Evolutionary conservation across 2,797 vertebrate species (phyloP).

Genomic region (Gorsachius magnificus): DNA sequence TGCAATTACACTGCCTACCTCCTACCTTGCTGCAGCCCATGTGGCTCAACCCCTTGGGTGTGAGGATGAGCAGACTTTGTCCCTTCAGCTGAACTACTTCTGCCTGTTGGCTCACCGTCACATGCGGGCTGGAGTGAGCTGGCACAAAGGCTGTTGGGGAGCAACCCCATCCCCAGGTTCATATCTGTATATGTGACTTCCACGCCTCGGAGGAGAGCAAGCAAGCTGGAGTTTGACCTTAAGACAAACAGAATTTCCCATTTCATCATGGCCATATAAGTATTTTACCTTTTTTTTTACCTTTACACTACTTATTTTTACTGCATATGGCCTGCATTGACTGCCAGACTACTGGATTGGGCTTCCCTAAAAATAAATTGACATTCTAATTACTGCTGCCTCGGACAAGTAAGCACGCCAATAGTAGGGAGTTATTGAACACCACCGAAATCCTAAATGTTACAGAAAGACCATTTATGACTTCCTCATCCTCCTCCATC

Average conservation of each 20-base stretch:
- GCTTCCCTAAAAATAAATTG: neutral
- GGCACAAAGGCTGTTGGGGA: neutral
- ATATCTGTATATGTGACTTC: neutral
- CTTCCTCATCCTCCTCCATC: neutral
- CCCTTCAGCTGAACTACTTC: neutral
- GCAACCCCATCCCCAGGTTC: neutral
- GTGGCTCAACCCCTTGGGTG: neutral
- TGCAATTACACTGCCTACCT: neutral
- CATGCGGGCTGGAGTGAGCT: fast-evolving
- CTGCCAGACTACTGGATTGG: neutral
- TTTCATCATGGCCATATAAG: neutral
- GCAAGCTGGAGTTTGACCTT: neutral
- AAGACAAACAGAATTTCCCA: neutral
- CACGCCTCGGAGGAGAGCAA: neutral
- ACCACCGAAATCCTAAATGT: neutral
- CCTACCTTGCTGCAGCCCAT: neutral
- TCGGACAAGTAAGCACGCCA: neutral
- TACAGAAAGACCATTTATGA: neutral
- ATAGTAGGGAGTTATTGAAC: neutral
- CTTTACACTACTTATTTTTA: neutral
- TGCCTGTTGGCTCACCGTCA: neutral
- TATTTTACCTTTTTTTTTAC: neutral
- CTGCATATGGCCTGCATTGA: neutral
- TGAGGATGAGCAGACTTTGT: neutral
- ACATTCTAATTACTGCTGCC: neutral